Conservation (phyloP, 1,140 invertebrate species). For the Rhyzopertha dominica region DNA sequence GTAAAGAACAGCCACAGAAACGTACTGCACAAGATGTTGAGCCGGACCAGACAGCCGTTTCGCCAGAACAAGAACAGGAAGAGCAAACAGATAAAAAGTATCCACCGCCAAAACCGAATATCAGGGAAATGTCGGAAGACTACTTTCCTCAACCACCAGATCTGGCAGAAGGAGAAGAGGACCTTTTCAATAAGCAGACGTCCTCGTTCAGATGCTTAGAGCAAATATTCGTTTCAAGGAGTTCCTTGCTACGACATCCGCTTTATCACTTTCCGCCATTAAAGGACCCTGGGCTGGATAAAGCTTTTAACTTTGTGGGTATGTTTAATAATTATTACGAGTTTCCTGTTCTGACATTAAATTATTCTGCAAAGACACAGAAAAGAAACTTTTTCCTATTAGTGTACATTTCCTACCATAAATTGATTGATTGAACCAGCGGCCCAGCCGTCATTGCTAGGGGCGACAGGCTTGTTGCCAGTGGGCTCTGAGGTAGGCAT, state of each 20-base stretch:
- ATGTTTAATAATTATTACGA: neutral
- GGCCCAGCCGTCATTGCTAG: neutral
- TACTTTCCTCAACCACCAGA: too few species aligned
- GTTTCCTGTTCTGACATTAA: neutral
- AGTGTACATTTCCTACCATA: neutral
- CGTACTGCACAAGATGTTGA: too few species aligned
- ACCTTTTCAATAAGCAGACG: too few species aligned
- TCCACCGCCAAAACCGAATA: too few species aligned
- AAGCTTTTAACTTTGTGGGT: conserved; percentile 41
- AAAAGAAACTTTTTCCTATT: neutral
- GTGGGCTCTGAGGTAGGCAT: neutral
- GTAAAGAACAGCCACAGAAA: too few species aligned
- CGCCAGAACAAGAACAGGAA: too few species aligned
- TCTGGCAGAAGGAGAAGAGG: too few species aligned
- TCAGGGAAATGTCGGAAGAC: too few species aligned
- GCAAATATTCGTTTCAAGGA: conserved; percentile 44
- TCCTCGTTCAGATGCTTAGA: conserved; percentile 35
- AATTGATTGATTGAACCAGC: neutral
- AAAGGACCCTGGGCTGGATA: conserved; percentile 47
- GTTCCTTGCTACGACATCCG: conserved; percentile 46
- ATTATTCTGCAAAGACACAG: neutral
- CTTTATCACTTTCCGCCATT: conserved; percentile 48
- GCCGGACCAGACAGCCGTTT: too few species aligned
- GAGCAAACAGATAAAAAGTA: too few species aligned
- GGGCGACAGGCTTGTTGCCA: neutral